Evolutionary conservation across 2,888 invertebrate species (phyloP).

Genomic region (Rhagonycha lutea): DNA sequence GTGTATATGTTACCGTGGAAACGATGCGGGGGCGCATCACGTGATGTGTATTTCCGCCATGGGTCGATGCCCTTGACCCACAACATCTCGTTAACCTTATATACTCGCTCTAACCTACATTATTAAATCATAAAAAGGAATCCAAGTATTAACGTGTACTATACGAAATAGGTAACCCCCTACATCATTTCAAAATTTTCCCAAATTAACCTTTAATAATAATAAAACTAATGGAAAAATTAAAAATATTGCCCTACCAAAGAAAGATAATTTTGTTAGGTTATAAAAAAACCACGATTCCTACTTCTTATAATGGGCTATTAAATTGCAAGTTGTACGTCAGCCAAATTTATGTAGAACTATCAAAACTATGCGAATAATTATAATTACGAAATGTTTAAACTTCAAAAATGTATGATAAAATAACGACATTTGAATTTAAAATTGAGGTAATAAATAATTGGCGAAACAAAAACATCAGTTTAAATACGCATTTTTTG

Average conservation of each 20-base stretch:
- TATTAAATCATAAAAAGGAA: slow-evolving; percentile 17
- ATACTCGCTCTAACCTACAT: slow-evolving; percentile 13
- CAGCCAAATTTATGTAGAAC: background rate
- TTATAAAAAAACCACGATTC: background rate
- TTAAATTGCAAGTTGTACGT: background rate
- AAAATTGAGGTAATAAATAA: background rate
- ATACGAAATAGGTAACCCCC: background rate
- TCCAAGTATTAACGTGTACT: background rate
- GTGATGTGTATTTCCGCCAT: slow-evolving; percentile 31
- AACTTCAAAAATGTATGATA: background rate
- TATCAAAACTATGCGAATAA: background rate
- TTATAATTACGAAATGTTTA: background rate
- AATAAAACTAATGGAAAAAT: background rate
- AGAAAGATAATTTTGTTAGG: no score
- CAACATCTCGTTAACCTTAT: slow-evolving; percentile 24
- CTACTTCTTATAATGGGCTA: background rate
- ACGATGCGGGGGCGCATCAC: slow-evolving; percentile 28
- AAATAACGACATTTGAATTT: background rate
- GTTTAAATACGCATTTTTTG: background rate
- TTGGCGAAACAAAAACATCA: background rate
- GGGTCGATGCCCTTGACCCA: slow-evolving; percentile 37
- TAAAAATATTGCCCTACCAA: background rate
- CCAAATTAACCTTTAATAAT: background rate
- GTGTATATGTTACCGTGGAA: slow-evolving; percentile 34
- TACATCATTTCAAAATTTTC: background rate